Evolutionary conservation across 2,113 vertebrate genomes (phyloP).

Genomic region (Theristicus caerulescens): DNA sequence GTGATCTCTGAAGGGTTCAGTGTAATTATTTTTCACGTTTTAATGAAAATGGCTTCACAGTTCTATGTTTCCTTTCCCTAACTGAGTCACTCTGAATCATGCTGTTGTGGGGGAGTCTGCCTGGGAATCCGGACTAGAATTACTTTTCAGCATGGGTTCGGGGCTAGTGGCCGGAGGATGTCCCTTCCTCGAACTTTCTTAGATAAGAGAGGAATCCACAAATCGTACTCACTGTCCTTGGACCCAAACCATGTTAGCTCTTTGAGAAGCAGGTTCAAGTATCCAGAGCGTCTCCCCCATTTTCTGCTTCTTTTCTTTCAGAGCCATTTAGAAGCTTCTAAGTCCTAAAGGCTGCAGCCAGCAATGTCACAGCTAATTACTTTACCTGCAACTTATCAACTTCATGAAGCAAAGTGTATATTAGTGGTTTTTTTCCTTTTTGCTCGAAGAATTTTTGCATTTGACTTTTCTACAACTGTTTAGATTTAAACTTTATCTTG

Average conservation of each 20-base stretch:
- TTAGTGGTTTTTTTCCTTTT: not conserved
- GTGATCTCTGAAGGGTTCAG: conserved; percentile 57
- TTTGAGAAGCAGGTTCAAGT: conserved; percentile 12
- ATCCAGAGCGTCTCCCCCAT: not conserved
- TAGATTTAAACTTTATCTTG: not conserved
- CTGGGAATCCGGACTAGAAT: conserved; percentile 9
- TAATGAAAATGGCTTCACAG: conserved; percentile 64
- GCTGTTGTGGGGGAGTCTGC: conserved; percentile 41
- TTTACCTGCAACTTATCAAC: not conserved
- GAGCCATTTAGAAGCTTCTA: not conserved
- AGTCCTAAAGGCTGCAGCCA: not conserved
- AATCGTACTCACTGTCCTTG: not conserved
- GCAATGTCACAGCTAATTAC: not conserved
- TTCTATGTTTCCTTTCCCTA: conserved; percentile 29
- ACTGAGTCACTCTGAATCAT: conserved; percentile 56
- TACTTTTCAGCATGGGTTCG: conserved; percentile 18
- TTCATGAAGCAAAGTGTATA: not conserved
- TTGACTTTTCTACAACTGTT: not conserved
- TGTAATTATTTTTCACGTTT: conserved; percentile 69
- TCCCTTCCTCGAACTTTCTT: conserved; percentile 24
- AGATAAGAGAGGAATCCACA: conserved; percentile 9
- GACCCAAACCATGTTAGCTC: not conserved
- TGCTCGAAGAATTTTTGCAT: not conserved
- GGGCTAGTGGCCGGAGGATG: not conserved
- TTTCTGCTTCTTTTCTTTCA: not conserved